Evolutionary conservation across 2,797 vertebrate genomes (phyloP).

Genomic region (Syngnathus rostellatus): DNA sequence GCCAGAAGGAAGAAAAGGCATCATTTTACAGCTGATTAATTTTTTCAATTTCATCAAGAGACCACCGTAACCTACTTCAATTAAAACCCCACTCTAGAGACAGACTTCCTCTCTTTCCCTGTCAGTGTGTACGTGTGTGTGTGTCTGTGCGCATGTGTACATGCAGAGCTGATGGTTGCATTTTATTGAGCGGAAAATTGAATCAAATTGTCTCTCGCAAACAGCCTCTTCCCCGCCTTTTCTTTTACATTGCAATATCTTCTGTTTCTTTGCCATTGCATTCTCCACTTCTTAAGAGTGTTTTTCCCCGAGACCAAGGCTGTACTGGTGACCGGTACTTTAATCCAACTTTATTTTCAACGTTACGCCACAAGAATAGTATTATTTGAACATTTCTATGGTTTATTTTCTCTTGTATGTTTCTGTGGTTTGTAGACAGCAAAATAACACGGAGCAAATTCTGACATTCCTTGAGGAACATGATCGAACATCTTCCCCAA

Average conservation of each 20-base stretch:
- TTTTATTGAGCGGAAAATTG: slow-evolving; percentile 99
- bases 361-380: background rate
- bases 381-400: too few relatives aligned
- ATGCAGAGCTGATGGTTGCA: slow-evolving; percentile 77
- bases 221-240: slow-evolving; percentile 63
- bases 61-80: slow-evolving; percentile 91
- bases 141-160: slow-evolving; percentile 23
- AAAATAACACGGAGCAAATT: too few relatives aligned
- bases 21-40: slow-evolving; percentile 97
- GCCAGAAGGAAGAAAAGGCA: slow-evolving; percentile 16
- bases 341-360: background rate
- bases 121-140: slow-evolving; percentile 20
- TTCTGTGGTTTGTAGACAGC: too few relatives aligned
- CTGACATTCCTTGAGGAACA: too few relatives aligned
- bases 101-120: slow-evolving; percentile 20
- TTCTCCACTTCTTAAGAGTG: background rate
- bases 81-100: slow-evolving; percentile 77
- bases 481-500: too few relatives aligned
- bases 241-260: background rate
- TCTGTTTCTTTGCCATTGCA: background rate
- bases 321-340: background rate
- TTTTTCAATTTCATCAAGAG: slow-evolving; percentile 95
- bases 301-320: background rate
- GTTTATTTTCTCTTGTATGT: too few relatives aligned
- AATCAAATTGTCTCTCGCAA: slow-evolving; percentile 99